Base-by-base conservation (phyloP, 2,113 vertebrate genomes). In the Pteropus alecto region DNA sequence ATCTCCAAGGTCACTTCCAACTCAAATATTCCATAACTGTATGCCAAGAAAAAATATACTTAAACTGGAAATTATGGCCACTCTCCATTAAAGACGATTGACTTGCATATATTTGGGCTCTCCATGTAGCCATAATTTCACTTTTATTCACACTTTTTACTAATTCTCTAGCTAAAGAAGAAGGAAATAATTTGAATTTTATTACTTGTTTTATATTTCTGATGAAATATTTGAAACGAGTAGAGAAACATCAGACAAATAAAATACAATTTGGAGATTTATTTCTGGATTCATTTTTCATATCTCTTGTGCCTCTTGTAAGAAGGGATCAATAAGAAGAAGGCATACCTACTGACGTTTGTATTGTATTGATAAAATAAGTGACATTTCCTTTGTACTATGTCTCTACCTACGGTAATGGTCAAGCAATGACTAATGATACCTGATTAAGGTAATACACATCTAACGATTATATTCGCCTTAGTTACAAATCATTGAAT, bases 191-290 rank as follows among this genome's bases (percentile, higher is more conserved):
- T 89, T 81, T 33, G 65, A 21, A 26, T 61, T 90, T 77, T 78
- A 68, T 93, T 60, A 73, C 9, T 74, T 79, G 15, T 82, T 95
- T 58, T 33, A 87, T 86, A 90, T 74, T 93, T 90, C 71, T 81
- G 70, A 76, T 58, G 41, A 63, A 92, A 87, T 38, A 56, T 65
- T 85, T 74, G 2, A 63, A 43, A 79, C 56, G 22, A 77, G 24
- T 35, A 78, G 22, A 58, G 54, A 61, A 90, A 58, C 5, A 56
- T 43, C 15, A 43, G 7, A 51, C n/a, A 56, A 58, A 77, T 73
- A 16, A 91, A 67, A 82, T 83, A 15, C n/a, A 78, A 48, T 41
- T 54, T 83, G 30, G 78, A 78, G 18, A 35, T 89, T n/a, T 76
- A 56, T 86, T 76, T 90, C 61, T 90, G 58, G 30, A 28, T 41